Evolutionary conservation across 2,888 invertebrate species (phyloP).

Genomic region (Erynnis tages): DNA sequence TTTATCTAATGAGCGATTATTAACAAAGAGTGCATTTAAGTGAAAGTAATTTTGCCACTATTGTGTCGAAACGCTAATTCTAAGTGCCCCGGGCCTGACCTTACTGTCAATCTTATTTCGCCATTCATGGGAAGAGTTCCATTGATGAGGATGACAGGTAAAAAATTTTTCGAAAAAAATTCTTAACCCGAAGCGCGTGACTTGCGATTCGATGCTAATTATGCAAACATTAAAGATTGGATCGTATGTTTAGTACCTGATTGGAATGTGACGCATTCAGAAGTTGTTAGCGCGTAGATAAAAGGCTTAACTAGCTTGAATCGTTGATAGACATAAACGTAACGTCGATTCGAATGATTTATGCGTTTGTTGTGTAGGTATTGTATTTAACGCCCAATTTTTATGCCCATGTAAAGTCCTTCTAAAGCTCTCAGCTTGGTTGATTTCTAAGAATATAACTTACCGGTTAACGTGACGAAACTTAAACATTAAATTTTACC

Average conservation of each 20-base stretch:
- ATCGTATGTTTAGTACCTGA: conserved; percentile 11
- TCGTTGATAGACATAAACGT: too few relatives aligned
- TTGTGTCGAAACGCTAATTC: conserved; percentile 51
- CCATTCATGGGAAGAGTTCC: conserved; percentile 53
- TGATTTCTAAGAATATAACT: too few relatives aligned
- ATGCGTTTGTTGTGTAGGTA: too few relatives aligned
- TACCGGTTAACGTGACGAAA: too few relatives aligned
- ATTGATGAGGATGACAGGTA: conserved; percentile 18
- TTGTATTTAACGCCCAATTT: too few relatives aligned
- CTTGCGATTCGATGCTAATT: conserved; percentile 12
- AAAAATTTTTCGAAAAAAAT: conserved; percentile 5
- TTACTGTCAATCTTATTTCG: conserved; percentile 54
- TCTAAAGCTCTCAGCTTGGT: too few relatives aligned
- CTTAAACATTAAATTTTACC: too few relatives aligned
- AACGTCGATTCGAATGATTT: too few relatives aligned
- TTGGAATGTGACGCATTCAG: conserved; percentile 11
- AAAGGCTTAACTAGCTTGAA: conserved; percentile 9
- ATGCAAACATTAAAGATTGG: conserved; percentile 10
- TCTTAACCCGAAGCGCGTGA: conserved; percentile 16
- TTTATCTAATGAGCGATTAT: conserved; percentile 13
- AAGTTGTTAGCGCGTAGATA: conserved; percentile 4
- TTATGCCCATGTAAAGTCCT: too few relatives aligned
- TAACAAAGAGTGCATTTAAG: conserved; percentile 39
- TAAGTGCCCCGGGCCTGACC: conserved; percentile 55
- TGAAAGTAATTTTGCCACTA: conserved; percentile 57